These are phyloP conservation scores for Varecia variegata DNA, from an alignment of 2,797 vertebrate species.

Conservation along the genomic window DNA sequence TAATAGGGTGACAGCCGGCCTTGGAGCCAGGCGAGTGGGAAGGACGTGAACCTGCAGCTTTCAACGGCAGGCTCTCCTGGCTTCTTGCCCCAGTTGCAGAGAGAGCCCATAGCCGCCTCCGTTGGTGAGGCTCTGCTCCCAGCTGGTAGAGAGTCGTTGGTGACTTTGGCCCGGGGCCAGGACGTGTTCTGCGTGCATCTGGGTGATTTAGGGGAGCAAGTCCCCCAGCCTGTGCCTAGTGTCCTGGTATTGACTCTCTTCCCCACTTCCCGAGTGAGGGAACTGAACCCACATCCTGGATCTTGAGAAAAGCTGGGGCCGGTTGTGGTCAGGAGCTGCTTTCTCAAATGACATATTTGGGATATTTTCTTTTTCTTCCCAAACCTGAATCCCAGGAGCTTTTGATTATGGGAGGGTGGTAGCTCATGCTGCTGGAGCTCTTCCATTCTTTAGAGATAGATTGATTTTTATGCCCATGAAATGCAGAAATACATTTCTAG, in stretches of 20 bases:
- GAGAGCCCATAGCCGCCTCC: neutral
- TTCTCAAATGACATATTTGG: constrained; percentile 57
- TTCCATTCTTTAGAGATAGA: fast-evolving
- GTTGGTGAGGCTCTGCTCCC: fast-evolving
- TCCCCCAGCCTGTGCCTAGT: neutral
- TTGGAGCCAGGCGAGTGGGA: neutral
- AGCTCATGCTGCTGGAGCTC: fast-evolving
- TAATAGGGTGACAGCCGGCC: neutral
- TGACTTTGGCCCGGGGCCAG: neutral
- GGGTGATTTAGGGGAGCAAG: neutral
- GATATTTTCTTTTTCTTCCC: constrained; percentile 57
- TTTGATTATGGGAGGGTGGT: neutral
- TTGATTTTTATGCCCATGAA: neutral
- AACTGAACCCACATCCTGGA: constrained; percentile 67
- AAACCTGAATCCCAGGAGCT: constrained; percentile 47
- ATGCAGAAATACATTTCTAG: neutral
- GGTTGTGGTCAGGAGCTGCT: constrained; percentile 46
- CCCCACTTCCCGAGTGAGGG: neutral
- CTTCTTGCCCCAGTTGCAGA: fast-evolving
- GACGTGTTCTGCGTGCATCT: neutral
- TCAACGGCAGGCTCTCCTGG: neutral
- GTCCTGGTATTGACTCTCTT: neutral
- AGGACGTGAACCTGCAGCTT: neutral
- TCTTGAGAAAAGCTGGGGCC: neutral
- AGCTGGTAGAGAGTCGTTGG: too few species aligned